Conservation (phyloP, 2,797 vertebrate genomes). For the Pseudotriccus pelzelni region DNA sequence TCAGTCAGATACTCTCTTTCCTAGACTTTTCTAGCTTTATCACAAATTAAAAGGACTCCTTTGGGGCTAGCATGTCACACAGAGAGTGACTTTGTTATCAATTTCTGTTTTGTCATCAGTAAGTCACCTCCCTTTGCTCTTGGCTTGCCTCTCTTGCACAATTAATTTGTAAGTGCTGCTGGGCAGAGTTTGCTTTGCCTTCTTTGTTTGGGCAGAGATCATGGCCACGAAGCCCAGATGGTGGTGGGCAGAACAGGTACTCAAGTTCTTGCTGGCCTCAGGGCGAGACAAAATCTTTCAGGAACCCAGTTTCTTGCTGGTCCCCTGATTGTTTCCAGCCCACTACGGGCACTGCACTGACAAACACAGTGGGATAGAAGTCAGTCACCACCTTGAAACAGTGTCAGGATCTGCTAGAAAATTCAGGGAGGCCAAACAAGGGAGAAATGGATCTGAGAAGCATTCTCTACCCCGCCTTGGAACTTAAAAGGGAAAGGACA, state of each 20-base stretch:
- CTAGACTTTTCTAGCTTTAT: not conserved
- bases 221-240: not conserved
- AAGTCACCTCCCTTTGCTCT: not conserved
- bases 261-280: not conserved
- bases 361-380: not conserved
- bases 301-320: rapidly evolving
- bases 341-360: rapidly evolving
- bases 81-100: not conserved
- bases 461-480: not conserved
- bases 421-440: not conserved
- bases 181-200: not conserved
- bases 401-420: not conserved
- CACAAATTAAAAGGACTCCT: not conserved
- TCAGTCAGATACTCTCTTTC: not conserved
- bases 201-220: not conserved
- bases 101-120: not conserved
- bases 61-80: not conserved
- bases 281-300: not conserved
- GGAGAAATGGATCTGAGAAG: not conserved
- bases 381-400: not conserved
- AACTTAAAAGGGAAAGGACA: not conserved
- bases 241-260: not conserved
- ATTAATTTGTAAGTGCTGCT: not conserved
- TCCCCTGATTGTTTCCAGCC: not conserved
- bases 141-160: rapidly evolving